A percentile compares a stretch with the other conserved stretches of the same genome.
Conservation (phyloP, 2,888 invertebrate species). For the Perithous albicinctus region DNA sequence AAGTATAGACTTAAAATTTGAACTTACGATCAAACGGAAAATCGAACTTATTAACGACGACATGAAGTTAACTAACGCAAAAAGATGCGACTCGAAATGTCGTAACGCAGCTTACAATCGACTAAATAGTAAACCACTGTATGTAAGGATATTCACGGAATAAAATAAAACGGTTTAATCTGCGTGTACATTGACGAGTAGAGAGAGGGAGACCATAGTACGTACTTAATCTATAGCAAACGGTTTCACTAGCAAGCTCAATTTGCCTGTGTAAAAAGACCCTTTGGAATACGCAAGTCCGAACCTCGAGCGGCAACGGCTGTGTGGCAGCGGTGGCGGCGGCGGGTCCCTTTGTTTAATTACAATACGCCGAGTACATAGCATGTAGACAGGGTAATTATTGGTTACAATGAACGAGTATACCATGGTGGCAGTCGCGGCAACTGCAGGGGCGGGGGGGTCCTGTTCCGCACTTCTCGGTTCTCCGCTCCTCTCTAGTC, state of each 20-base stretch:
- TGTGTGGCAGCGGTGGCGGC: slow-evolving; percentile 54
- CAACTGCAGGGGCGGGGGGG: slow-evolving; percentile 46
- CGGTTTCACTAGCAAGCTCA: slow-evolving; percentile 49
- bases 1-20: no score
- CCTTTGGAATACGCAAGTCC: slow-evolving; percentile 55
- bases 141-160: no score
- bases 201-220: neutral
- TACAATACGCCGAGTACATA: slow-evolving; percentile 77
- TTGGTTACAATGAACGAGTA: slow-evolving; percentile 79
- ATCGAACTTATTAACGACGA: no score
- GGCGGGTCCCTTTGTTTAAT: slow-evolving; percentile 79
- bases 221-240: slow-evolving; percentile 15
- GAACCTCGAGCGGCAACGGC: slow-evolving; percentile 52
- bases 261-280: slow-evolving; percentile 54
- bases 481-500: slow-evolving; percentile 61
- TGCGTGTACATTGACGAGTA: neutral
- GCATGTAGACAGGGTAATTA: slow-evolving; percentile 80
- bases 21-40: no score
- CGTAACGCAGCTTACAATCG: neutral
- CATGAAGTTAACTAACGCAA: no score
- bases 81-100: no score
- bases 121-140: neutral
- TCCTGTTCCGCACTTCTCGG: slow-evolving; percentile 56
- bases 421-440: slow-evolving; percentile 53
- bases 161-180: neutral